These are phyloP conservation scores for Rugalucina vietnamica DNA, from an alignment of 2,888 invertebrate species.

Conservation along the genomic window DNA sequence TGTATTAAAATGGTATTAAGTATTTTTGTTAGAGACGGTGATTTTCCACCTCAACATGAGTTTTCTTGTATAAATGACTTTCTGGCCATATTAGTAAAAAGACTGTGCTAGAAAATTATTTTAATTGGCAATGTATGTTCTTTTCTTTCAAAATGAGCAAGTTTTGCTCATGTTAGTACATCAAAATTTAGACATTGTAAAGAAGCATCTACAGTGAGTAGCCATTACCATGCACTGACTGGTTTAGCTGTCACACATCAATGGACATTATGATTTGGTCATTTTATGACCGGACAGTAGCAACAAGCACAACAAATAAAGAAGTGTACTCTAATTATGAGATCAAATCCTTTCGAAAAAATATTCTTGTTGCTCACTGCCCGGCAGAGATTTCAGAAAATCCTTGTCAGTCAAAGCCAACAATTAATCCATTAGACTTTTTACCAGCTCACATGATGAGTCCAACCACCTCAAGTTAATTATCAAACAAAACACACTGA, in stretches of 20 bases:
- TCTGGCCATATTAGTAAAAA: no score
- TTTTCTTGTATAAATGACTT: no score
- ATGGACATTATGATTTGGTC: background rate
- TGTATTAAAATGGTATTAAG: no score
- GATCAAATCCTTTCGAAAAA: background rate
- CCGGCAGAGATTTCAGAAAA: background rate
- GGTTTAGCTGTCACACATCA: background rate
- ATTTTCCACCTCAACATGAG: no score
- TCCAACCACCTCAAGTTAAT: conserved; percentile 10
- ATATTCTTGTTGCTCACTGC: background rate
- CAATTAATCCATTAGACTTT: background rate
- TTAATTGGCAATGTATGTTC: no score
- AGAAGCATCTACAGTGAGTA: conserved; percentile 7
- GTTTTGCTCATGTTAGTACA: background rate
- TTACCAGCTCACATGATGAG: background rate
- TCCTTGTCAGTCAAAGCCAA: background rate
- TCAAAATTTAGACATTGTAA: background rate
- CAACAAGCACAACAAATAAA: background rate
- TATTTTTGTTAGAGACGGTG: no score
- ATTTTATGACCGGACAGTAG: background rate
- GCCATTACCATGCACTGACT: conserved; percentile 3
- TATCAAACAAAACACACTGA: background rate
- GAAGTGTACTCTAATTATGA: no score
- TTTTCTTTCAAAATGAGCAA: no score
- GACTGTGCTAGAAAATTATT: no score